Base-by-base conservation (phyloP, 2,797 vertebrate species). In the Morelia viridis region DNA sequence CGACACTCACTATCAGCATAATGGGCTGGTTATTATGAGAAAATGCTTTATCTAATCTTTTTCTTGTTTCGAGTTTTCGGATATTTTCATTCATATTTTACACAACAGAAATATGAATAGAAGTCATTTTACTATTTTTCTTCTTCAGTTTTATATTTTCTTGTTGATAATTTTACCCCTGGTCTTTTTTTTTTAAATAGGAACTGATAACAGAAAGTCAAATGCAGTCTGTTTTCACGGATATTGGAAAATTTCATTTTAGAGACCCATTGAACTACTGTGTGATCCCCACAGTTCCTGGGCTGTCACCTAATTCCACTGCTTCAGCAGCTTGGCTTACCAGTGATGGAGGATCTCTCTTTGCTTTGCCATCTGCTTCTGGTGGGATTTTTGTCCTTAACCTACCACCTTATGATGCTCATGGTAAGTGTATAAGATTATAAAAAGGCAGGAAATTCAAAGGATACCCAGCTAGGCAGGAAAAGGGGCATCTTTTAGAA, bases 201-300 rank as follows among this genome's bases (percentile, higher is more conserved):
- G 99, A 99, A 90, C 96, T 99, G 96, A 97, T 98, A 86, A 98
- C 97, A 0, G 99, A 99, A 96, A 98, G 98, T 89, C 99, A 99
- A 92, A 98, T 99, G 97, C 99, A 99, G 95, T 99, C 99, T 0
- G 93, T 99, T 95, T 99, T 99, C 95, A 99, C 99, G 0, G 99
- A 99, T 8, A 95, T 99, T 28, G 97, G 98, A 60, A 99, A 98
- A 95, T 95, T 98, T 94, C 98, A 98, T 95, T 98, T 99, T 93
- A 97, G 97, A 80, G 99, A 99, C 86, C 97, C 98, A 0, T 94
- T 97, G 2, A 98, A 98, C 96, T 98, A 97, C 90, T 98, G 96
- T 0, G 11, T 98, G 80, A 98, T 99, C 92, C 98, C 99, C n/a
- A 85, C 92, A 0, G 86, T 97, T 0, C 98, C 97, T 0, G 98